A percentile compares a stretch with the other conserved stretches of the same genome.
Conservation (phyloP, 2,113 vertebrate genomes). For the Origma solitaria region DNA sequence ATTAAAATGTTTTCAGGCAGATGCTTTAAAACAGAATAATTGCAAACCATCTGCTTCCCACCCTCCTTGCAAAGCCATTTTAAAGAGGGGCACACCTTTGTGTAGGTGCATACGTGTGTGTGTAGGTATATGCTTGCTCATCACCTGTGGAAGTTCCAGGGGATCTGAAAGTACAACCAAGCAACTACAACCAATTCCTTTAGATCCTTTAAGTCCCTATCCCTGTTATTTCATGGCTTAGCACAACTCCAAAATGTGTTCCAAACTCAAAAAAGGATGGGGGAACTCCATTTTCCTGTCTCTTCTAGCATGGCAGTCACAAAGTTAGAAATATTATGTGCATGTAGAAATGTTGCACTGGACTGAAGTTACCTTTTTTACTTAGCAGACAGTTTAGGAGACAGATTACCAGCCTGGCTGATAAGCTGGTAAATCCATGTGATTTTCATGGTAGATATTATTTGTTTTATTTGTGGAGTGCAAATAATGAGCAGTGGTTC, state of each 20-base stretch:
- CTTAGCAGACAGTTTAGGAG: neutral
- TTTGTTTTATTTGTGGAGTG: neutral
- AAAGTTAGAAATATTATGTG: neutral
- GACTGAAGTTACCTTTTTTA: neutral
- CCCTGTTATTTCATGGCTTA: neutral
- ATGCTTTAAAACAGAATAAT: neutral
- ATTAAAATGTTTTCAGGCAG: neutral
- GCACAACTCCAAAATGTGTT: neutral
- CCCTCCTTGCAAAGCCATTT: neutral
- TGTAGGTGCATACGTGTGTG: neutral
- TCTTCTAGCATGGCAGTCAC: neutral
- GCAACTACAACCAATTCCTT: neutral
- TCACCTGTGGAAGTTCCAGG: neutral
- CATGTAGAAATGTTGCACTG: neutral
- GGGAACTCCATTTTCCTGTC: neutral
- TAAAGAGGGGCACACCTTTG: neutral
- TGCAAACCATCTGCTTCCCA: neutral
- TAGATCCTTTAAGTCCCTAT: neutral
- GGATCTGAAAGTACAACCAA: neutral
- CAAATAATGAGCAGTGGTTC: neutral
- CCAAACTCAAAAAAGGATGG: neutral
- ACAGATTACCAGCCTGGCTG: neutral
- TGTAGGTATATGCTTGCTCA: accelerated
- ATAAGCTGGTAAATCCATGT: neutral
- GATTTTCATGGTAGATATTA: neutral